Base-by-base conservation (phyloP, 2,113 vertebrate species). In the Pterocles burchelli region DNA sequence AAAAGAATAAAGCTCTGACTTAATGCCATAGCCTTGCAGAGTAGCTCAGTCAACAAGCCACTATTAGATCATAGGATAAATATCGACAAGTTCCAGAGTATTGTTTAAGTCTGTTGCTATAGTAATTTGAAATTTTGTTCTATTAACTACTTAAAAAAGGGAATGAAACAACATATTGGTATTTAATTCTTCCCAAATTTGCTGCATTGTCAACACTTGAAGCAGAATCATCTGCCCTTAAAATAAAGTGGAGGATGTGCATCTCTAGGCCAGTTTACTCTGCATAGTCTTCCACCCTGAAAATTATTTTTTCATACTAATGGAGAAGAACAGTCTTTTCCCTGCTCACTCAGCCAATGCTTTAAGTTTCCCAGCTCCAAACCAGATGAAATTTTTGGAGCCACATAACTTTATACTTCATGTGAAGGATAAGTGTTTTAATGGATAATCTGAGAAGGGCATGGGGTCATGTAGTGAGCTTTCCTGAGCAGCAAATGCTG, bases 1-100 rank as follows among this genome's bases (percentile, higher is more conserved):
- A 96, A 90, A 96, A 80, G 86, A 90, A 96, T 95, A 90, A 93
- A 87, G 36, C 38, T 77, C 88, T 96, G 61, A 65, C 59, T 93
- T 94, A 89, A 68, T 78, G 61, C 6, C 17, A 7, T 72, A 46
- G 31, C 83, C 63, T 83, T 94, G 82, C 73, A 80, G 72, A 95
- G 72, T 31, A 86, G 28, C 55, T 72, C 61, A 95, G 61, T 77
- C 84, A 91, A 71, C 48, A 86, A 82, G 54, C 45, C 59, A 17
- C 61, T 72, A 1, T 74, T 78, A 80, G 90, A 71, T 86, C 90
- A 77, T 0, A 6, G 72, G 52, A 74, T 88, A 86, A 96, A 74
- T 86, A 91, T 73, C 4, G 7, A 92, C 65, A 93, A 86, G 55
- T 94, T 94, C 94, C 93, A 90, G 91, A 72, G 74, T 66, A 90